Percentiles rank a stretch among this genome's conserved stretches.
These are phyloP conservation scores for Marasmarcha lunaedactyla DNA, from an alignment of 2,888 invertebrate genomes.

Conservation along the genomic window DNA sequence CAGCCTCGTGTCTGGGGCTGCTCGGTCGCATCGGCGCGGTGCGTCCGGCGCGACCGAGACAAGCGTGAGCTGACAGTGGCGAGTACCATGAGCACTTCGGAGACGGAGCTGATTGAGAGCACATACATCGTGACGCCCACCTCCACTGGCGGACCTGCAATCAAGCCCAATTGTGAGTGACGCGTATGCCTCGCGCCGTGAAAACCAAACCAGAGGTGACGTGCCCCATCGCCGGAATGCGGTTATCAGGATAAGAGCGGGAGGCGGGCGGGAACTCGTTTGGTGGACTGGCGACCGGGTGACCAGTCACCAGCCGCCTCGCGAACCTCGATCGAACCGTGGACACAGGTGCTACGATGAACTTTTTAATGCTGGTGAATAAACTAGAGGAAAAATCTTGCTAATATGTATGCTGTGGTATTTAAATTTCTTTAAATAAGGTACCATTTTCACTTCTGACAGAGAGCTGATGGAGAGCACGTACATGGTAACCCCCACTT, in stretches of 20 bases:
- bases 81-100: slow-evolving; percentile 97
- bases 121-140: slow-evolving; percentile 99
- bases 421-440: slow-evolving; percentile 50
- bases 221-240: slow-evolving; percentile 44
- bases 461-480: slow-evolving; percentile 88
- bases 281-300: slow-evolving; percentile 16
- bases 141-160: slow-evolving; percentile 96
- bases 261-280: slow-evolving; percentile 29
- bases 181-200: slow-evolving; percentile 44
- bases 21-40: slow-evolving; percentile 56
- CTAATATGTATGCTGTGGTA: slow-evolving; percentile 63
- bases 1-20: slow-evolving; percentile 70
- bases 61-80: slow-evolving; percentile 62
- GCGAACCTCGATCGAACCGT: slow-evolving; percentile 50
- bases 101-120: slow-evolving; percentile 97
- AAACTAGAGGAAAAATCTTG: slow-evolving; percentile 48
- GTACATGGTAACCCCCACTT: slow-evolving; percentile 88
- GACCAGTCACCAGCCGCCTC: slow-evolving; percentile 11
- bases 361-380: slow-evolving; percentile 63
- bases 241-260: slow-evolving; percentile 21
- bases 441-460: slow-evolving; percentile 85
- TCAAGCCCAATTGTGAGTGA: slow-evolving; percentile 65
- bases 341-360: slow-evolving; percentile 67
- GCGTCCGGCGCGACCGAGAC: slow-evolving; percentile 49
- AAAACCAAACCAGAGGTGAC: slow-evolving; percentile 58